A percentile compares a stretch with the other conserved stretches of the same genome.
phyloP scores from a whole-genome alignment of 2,113 vertebrate genomes.

The Sylvietta virens region DNA sequence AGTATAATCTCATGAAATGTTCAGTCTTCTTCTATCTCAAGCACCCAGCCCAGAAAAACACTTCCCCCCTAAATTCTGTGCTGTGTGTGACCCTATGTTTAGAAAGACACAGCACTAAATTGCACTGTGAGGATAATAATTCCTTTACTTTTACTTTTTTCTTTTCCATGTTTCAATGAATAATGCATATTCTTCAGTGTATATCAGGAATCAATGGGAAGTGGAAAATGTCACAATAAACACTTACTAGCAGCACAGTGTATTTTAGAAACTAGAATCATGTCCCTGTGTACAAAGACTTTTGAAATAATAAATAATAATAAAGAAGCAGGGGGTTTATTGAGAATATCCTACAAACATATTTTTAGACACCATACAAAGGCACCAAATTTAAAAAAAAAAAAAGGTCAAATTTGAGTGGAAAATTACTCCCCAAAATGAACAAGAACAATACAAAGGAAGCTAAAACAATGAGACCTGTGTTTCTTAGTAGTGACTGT shows the following conservation, averaged over 20 bases:
- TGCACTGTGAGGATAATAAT: not conserved
- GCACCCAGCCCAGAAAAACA: not conserved
- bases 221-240: not conserved
- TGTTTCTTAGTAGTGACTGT: constrained; percentile 15
- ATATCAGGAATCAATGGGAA: not conserved
- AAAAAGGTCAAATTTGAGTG: not conserved
- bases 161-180: not conserved
- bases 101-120: not conserved
- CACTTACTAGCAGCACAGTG: not conserved
- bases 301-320: not conserved
- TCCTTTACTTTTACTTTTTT: not conserved
- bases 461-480: not conserved
- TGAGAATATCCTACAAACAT: not conserved
- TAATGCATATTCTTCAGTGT: not conserved
- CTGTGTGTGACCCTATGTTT: not conserved
- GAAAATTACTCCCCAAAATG: not conserved
- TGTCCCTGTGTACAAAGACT: not conserved
- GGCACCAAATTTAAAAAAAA: not conserved
- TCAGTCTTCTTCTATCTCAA: not conserved
- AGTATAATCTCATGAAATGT: not conserved
- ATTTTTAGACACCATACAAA: not conserved
- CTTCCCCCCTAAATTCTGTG: not conserved
- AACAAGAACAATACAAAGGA: not conserved
- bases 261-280: not conserved
- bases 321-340: not conserved